Percentiles rank a stretch among this genome's conserved stretches.
These are phyloP conservation scores for Gobius niger DNA, from an alignment of 2,113 vertebrate genomes.

Conservation along the genomic window DNA sequence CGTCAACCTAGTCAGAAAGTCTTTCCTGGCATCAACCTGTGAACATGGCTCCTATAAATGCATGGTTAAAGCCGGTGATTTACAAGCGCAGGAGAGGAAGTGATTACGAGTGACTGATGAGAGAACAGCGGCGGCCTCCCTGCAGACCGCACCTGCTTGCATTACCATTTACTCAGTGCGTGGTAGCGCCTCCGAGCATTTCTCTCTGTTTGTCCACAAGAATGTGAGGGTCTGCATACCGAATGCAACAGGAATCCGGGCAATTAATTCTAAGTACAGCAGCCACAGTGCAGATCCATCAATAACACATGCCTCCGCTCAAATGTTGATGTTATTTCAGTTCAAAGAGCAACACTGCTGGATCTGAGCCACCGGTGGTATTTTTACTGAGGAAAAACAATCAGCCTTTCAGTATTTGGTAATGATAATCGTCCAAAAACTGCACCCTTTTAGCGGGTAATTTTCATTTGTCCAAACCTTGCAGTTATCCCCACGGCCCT, in stretches of 20 bases:
- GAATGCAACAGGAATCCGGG: constrained; percentile 54
- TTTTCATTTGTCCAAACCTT: constrained; percentile 48
- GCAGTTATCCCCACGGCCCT: constrained; percentile 42
- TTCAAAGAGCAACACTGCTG: constrained; percentile 64
- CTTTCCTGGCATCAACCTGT: constrained; percentile 64
- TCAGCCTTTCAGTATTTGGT: constrained; percentile 21
- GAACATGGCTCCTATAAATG: constrained; percentile 70
- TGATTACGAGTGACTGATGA: constrained; percentile 75
- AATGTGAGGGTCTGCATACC: constrained; percentile 30
- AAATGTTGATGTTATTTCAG: constrained; percentile 55
- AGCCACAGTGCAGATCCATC: constrained; percentile 51
- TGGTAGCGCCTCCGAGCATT: constrained; percentile 21
- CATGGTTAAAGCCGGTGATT: constrained; percentile 63
- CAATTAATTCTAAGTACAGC: constrained; percentile 61
- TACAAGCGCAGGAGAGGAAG: constrained; percentile 66
- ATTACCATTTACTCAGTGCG: constrained; percentile 58
- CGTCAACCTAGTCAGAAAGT: constrained; percentile 44
- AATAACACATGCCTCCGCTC: constrained; percentile 52
- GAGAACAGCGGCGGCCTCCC: constrained; percentile 62
- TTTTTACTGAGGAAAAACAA: constrained; percentile 53
- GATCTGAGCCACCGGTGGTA: constrained; percentile 51
- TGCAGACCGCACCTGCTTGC: constrained; percentile 63
- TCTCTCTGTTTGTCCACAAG: constrained; percentile 22
- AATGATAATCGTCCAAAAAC: constrained; percentile 40
- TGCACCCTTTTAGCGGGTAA: constrained; percentile 26